phyloP scores from a whole-genome alignment of 2,888 invertebrate genomes.

The Tortricodes alternella region DNA sequence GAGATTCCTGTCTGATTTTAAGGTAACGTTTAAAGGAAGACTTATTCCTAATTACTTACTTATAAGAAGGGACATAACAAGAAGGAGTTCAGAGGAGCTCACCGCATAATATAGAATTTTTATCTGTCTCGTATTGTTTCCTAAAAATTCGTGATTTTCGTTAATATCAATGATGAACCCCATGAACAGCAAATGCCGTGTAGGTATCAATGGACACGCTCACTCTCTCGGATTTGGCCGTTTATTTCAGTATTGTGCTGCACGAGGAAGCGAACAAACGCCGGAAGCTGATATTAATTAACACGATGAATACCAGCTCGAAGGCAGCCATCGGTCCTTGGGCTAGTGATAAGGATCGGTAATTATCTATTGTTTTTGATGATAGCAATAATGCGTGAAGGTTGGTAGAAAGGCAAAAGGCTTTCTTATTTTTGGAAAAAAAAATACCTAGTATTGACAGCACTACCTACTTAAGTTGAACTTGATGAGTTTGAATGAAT shows the following conservation, averaged over 20 bases:
- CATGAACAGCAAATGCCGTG: no score
- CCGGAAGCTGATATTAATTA: constrained; percentile 76
- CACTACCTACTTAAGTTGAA: no score
- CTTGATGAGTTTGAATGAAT: no score
- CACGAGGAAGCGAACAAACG: constrained; percentile 76
- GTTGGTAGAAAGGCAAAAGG: neutral
- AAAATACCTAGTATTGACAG: neutral
- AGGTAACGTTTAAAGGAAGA: no score
- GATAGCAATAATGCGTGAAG: constrained; percentile 26
- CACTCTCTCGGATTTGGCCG: constrained; percentile 66
- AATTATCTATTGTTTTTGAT: constrained; percentile 33
- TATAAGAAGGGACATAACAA: no score
- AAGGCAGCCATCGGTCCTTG: constrained; percentile 29
- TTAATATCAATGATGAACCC: no score
- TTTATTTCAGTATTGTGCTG: constrained; percentile 76
- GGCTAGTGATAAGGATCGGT: constrained; percentile 18
- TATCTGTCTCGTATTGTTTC: no score
- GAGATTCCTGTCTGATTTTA: no score
- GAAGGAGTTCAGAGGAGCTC: no score
- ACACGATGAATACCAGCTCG: constrained; percentile 47
- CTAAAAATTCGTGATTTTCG: no score
- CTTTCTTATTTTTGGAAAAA: neutral
- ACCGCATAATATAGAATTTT: no score
- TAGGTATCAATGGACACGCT: constrained; percentile 47
- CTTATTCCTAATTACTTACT: no score